phyloP scores from a whole-genome alignment of 2,797 vertebrate genomes.

The Clarias laeviceps region DNA sequence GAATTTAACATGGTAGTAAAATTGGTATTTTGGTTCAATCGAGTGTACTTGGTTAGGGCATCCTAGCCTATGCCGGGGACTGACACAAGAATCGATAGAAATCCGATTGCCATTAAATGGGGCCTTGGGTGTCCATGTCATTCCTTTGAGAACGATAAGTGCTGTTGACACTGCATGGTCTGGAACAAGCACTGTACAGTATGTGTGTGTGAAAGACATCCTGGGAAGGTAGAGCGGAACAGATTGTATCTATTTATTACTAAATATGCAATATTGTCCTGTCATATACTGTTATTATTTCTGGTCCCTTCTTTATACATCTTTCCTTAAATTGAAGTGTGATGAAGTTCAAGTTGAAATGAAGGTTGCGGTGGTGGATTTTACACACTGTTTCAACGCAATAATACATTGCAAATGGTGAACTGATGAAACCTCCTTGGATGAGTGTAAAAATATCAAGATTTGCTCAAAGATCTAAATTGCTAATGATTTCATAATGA shows the following conservation, averaged over 20 bases:
- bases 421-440: not conserved
- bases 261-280: not conserved
- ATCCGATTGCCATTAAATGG: slow-evolving; percentile 53
- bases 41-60: slow-evolving; percentile 31
- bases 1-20: slow-evolving; percentile 48
- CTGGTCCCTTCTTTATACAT: not conserved
- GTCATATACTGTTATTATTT: not conserved
- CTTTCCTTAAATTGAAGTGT: not conserved
- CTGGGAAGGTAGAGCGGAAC: not conserved
- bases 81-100: slow-evolving; percentile 55
- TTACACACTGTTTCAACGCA: not conserved
- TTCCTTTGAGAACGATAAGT: slow-evolving; percentile 39
- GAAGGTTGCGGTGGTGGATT: too few relatives aligned
- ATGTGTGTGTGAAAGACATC: slow-evolving; percentile 23
- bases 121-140: slow-evolving; percentile 43
- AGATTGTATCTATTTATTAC: slow-evolving; percentile 11
- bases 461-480: not conserved
- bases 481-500: not conserved
- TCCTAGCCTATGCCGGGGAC: slow-evolving; percentile 38
- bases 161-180: slow-evolving; percentile 39
- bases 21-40: slow-evolving; percentile 42
- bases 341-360: not conserved
- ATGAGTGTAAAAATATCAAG: not conserved
- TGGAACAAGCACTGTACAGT: slow-evolving; percentile 21
- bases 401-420: not conserved